phyloP scores from a whole-genome alignment of 2,113 vertebrate species.

The Bothrops jararaca region DNA sequence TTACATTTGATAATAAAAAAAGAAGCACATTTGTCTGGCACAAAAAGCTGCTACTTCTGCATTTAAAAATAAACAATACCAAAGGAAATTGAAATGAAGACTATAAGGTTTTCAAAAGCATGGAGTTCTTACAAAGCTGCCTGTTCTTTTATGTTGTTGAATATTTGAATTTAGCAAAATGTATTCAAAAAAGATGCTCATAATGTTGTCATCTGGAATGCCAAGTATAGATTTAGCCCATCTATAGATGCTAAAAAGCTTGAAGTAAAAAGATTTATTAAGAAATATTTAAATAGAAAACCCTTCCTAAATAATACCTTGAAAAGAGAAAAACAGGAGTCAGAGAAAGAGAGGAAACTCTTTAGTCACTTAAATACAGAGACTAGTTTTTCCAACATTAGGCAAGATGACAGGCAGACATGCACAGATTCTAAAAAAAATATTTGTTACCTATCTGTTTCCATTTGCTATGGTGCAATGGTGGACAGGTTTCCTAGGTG shows the following conservation, averaged over 20 bases:
- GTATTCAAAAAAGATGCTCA: not conserved
- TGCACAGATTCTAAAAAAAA: not conserved
- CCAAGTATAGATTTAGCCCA: not conserved
- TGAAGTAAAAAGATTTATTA: not conserved
- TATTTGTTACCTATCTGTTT: not conserved
- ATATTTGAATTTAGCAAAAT: not conserved
- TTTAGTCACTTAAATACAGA: not conserved
- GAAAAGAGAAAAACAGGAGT: not conserved
- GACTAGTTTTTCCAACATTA: not conserved
- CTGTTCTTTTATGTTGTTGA: not conserved
- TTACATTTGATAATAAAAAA: not conserved
- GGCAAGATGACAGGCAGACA: not conserved
- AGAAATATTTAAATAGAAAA: not conserved
- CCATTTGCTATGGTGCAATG: not conserved
- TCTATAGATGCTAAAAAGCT: not conserved
- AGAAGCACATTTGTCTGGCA: not conserved
- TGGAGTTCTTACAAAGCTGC: not conserved
- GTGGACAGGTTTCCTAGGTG: not conserved
- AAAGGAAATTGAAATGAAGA: not conserved
- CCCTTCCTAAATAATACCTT: not conserved
- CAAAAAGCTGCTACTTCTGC: not conserved
- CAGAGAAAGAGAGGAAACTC: not conserved
- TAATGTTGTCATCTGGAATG: not conserved
- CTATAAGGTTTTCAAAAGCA: not conserved
- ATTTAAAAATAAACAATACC: not conserved